These are phyloP conservation scores for Epinephelus moara DNA, from an alignment of 2,113 vertebrate species.

Conservation along the genomic window DNA sequence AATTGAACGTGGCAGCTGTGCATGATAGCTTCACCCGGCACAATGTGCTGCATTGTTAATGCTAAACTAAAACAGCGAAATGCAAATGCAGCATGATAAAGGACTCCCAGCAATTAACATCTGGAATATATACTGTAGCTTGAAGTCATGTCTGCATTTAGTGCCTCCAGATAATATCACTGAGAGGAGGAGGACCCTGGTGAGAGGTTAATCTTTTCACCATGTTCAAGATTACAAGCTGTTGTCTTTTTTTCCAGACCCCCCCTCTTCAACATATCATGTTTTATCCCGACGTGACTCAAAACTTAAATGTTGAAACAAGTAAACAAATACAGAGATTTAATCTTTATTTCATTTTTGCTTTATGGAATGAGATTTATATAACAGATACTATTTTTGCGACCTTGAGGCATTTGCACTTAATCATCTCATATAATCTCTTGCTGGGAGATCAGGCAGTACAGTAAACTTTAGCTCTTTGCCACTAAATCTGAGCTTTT, in stretches of 20 bases:
- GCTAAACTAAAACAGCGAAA: slow-evolving; percentile 52
- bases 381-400: not conserved
- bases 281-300: slow-evolving; percentile 10
- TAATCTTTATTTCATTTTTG: not conserved
- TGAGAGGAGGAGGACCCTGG: not conserved
- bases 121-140: slow-evolving; percentile 52
- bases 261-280: not conserved
- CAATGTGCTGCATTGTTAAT: slow-evolving; percentile 40
- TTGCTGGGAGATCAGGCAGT: not conserved
- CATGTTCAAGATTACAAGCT: slow-evolving; percentile 14
- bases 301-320: not conserved
- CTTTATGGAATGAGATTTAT: not conserved
- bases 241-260: slow-evolving; percentile 3
- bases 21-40: slow-evolving; percentile 11
- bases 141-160: slow-evolving; percentile 23
- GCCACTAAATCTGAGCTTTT: not conserved
- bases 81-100: slow-evolving; percentile 52
- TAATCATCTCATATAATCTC: not conserved
- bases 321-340: slow-evolving; percentile 18
- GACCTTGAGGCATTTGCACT: not conserved
- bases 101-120: slow-evolving; percentile 50
- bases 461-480: not conserved
- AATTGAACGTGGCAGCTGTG: slow-evolving; percentile 56
- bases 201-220: slow-evolving; percentile 26
- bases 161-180: slow-evolving; percentile 33